Evolutionary conservation across 2,797 vertebrate species (phyloP), one percentile per base, ranked within the genome.

Genomic region (Lacerta viridis): DNA sequence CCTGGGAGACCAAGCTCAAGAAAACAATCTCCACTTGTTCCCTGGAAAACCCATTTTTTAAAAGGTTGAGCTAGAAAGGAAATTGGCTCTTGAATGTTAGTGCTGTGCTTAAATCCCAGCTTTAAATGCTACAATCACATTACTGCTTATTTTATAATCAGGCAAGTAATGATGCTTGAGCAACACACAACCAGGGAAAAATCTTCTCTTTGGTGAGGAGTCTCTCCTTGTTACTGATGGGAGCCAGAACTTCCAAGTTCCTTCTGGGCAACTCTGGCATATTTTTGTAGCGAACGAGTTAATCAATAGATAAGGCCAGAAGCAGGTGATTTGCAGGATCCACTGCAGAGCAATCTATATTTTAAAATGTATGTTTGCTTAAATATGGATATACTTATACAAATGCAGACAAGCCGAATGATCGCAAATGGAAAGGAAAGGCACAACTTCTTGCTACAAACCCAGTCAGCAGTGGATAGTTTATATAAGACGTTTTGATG

Each of bases 91-190:
- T 80, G 50, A 59, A 20, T 59, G 17, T 50, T 46, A 83, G 29
- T 71, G 25, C 68, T 83, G 29, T 20, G 15, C 66, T 55, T 25
- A 50, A 61, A 75, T 66, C 25, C 13, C n/a, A 87, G 39, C 4
- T 87, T 75, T 75, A 83, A 82, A 82, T 66, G 9, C 61, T 46
- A 33, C 25, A 46, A 50, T 71, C 20, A 75, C 36, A 41, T 66
- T 76, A 39, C 71, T 87, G 20, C 80, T 82, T 75, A 46, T 82
- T 82, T 82, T 82, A 74, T 87, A 87, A 82, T 33, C 71, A 76
- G 17, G n/a, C 2, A 39, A 39, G 41, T 66, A 50, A 76, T 43
- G 59, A 46, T 36, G 55, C 41, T n/a, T 87, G 15, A 87, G 64
- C 46, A 82, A 64, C 71, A 81, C 29, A 82, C 18, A 33, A 75